Conservation (phyloP, 2,888 invertebrate genomes). For the Thymelicus lineola region DNA sequence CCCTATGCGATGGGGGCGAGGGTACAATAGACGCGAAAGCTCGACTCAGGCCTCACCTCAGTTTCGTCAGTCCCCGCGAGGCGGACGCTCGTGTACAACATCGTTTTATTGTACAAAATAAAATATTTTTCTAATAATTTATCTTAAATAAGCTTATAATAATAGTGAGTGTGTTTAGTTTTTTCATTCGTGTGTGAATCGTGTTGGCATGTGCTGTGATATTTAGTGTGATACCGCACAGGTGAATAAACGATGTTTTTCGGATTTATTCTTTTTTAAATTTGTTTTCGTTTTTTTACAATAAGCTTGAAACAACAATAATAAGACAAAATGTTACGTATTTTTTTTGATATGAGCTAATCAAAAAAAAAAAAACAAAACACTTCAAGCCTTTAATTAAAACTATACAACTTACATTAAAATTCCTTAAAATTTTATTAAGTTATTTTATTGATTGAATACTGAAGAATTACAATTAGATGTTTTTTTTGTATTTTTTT, state of each 20-base stretch:
- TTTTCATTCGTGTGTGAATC: constrained; percentile 8
- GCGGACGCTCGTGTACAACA: not conserved
- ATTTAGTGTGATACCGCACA: not conserved
- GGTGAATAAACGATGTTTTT: too few species aligned
- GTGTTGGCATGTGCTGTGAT: constrained; percentile 15
- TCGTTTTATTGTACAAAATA: not conserved
- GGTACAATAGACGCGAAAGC: constrained; percentile 2
- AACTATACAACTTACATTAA: too few species aligned
- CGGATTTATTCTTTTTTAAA: not conserved
- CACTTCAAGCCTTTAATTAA: too few species aligned
- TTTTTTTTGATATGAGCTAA: too few species aligned
- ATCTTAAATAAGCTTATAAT: not conserved
- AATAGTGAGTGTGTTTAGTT: not conserved
- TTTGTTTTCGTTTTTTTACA: not conserved
- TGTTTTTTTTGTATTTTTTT: too few species aligned
- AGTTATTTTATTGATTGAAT: too few species aligned
- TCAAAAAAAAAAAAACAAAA: too few species aligned
- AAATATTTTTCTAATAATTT: constrained; percentile 2
- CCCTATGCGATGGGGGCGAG: not conserved
- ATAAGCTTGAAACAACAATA: too few species aligned
- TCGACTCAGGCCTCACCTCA: not conserved
- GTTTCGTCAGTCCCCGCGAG: constrained; percentile 6
- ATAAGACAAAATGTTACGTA: too few species aligned
- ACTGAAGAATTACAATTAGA: too few species aligned
- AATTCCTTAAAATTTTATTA: too few species aligned